phyloP scores from a whole-genome alignment of 2,797 vertebrate species.

The Oryzias sinensis region DNA sequence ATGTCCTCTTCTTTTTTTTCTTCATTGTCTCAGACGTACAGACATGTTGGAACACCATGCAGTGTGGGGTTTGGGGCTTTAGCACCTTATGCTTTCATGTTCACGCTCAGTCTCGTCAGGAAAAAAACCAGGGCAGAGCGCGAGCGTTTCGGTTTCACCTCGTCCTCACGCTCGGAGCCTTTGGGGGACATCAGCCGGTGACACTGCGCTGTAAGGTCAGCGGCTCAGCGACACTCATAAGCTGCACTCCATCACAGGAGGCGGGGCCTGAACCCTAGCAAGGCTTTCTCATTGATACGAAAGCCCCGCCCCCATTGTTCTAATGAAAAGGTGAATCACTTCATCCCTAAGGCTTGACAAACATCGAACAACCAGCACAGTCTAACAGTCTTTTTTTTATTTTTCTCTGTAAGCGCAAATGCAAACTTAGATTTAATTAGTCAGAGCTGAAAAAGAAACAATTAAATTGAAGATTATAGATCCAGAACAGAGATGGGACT shows the following conservation, averaged over 20 bases:
- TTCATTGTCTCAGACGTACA: background rate
- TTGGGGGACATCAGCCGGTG: conserved; percentile 47
- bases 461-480: no score
- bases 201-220: conserved; percentile 46
- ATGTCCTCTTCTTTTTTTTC: no score
- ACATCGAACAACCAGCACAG: background rate
- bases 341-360: background rate
- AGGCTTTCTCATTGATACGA: conserved; percentile 10
- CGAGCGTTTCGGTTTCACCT: conserved; percentile 46
- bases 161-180: conserved; percentile 37
- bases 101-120: conserved; percentile 11
- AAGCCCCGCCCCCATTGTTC: background rate
- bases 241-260: conserved; percentile 13
- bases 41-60: conserved; percentile 31
- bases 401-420: conserved; percentile 17
- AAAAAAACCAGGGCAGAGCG: conserved; percentile 26
- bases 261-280: conserved; percentile 5
- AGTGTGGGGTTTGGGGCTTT: conserved; percentile 42
- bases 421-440: conserved; percentile 23
- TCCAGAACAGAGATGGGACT: no score
- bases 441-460: background rate
- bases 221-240: conserved; percentile 7
- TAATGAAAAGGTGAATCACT: no score
- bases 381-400: conserved; percentile 5
- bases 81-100: conserved; percentile 38